A percentile compares a stretch with the other conserved stretches of the same genome.
phyloP scores from a whole-genome alignment of 2,888 invertebrate species.

The Teinopalpus imperialis region DNA sequence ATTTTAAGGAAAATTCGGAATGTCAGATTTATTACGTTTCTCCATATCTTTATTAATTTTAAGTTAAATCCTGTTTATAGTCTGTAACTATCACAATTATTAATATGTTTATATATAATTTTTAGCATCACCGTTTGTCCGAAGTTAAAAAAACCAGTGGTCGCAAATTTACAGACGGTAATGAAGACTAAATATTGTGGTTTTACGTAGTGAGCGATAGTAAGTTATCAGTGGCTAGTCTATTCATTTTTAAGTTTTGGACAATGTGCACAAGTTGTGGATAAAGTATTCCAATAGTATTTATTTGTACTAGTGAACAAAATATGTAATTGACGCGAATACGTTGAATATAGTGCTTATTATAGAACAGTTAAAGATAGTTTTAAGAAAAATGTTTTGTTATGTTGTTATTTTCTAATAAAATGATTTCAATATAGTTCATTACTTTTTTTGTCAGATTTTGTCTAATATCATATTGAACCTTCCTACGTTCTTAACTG shows the following conservation, averaged over 20 bases:
- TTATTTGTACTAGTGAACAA: constrained; percentile 16
- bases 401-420: constrained; percentile 13
- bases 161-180: constrained; percentile 82
- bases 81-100: too few species aligned
- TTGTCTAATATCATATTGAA: too few species aligned
- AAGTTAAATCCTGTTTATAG: too few species aligned
- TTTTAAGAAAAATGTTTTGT: constrained; percentile 10
- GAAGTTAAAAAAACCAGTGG: constrained; percentile 83
- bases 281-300: constrained; percentile 26
- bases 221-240: constrained; percentile 3
- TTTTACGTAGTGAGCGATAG: constrained; percentile 40
- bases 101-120: constrained; percentile 38
- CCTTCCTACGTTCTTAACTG: too few species aligned
- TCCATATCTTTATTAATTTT: too few species aligned
- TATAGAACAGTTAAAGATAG: too few species aligned
- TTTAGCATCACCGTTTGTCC: constrained; percentile 87
- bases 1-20: too few species aligned
- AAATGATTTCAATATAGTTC: neutral
- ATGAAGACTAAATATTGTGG: constrained; percentile 73
- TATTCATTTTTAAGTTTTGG: neutral
- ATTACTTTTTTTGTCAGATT: too few species aligned
- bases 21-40: too few species aligned
- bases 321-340: neutral
- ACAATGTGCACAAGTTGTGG: constrained; percentile 11
- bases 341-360: too few species aligned